phyloP scores from a whole-genome alignment of 2,888 invertebrate species.

The Caenorhabditis zanzibari region DNA sequence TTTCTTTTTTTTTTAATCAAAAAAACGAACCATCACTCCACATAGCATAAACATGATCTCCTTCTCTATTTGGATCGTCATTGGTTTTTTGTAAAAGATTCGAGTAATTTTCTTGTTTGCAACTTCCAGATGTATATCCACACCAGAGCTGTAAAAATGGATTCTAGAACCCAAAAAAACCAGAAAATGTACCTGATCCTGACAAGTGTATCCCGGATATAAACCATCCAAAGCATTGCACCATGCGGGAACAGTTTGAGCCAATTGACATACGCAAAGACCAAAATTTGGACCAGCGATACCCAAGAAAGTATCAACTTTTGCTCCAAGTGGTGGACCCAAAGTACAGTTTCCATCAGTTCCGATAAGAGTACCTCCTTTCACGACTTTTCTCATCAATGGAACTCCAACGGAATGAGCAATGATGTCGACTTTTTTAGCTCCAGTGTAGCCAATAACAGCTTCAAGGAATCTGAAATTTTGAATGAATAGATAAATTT shows the following conservation, averaged over 20 bases:
- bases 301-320: slow-evolving; percentile 82
- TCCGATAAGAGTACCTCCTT: slow-evolving; percentile 81
- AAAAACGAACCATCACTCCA: slow-evolving; percentile 80
- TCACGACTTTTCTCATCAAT: slow-evolving; percentile 79
- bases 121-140: slow-evolving; percentile 81
- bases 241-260: slow-evolving; percentile 83
- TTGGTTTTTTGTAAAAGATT: slow-evolving; percentile 82
- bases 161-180: not conserved
- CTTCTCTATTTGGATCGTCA: slow-evolving; percentile 79
- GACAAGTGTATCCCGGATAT: slow-evolving; percentile 80
- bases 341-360: slow-evolving; percentile 83
- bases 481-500: too few species aligned
- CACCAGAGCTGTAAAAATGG: slow-evolving; percentile 77
- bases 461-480: slow-evolving; percentile 78
- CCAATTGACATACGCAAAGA: slow-evolving; percentile 82
- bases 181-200: slow-evolving; percentile 72
- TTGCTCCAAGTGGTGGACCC: slow-evolving; percentile 78
- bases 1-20: not conserved
- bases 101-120: slow-evolving; percentile 82
- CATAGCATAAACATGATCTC: slow-evolving; percentile 82
- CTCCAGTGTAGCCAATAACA: slow-evolving; percentile 80
- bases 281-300: slow-evolving; percentile 82
- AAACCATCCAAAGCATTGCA: slow-evolving; percentile 83
- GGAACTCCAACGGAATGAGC: slow-evolving; percentile 82
- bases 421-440: slow-evolving; percentile 81